Conservation (phyloP, 30 jellyfish, hydroid and myxozoan species). For the Aurelia sp. region DNA sequence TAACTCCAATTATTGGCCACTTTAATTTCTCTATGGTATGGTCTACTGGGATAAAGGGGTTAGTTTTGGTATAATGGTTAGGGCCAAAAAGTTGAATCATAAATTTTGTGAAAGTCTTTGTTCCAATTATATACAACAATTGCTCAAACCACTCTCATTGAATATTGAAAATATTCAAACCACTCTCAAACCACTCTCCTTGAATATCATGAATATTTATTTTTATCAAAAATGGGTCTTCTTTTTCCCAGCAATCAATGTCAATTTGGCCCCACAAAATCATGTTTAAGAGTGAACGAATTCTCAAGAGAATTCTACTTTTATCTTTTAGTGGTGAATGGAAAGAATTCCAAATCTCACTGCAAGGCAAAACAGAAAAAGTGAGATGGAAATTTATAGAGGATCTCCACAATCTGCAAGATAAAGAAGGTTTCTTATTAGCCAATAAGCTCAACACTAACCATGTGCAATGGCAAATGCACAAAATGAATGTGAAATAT, state of each 20-base stretch:
- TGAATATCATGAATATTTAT: too few relatives aligned
- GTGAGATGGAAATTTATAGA: slow-evolving; percentile 23
- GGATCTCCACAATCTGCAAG: slow-evolving; percentile 33
- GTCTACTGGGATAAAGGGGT: background rate
- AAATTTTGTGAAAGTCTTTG: too few relatives aligned
- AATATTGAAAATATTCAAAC: too few relatives aligned
- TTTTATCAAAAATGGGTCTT: too few relatives aligned
- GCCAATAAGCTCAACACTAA: slow-evolving; percentile 34
- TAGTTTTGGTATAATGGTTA: background rate
- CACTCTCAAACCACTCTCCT: too few relatives aligned
- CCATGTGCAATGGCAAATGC: slow-evolving; percentile 50
- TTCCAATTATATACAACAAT: too few relatives aligned
- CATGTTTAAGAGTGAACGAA: background rate
- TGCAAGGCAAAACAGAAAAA: background rate
- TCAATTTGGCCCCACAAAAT: background rate
- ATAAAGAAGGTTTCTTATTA: slow-evolving; percentile 28
- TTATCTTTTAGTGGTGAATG: slow-evolving; percentile 7
- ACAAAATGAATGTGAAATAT: slow-evolving; percentile 46
- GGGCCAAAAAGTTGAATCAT: background rate
- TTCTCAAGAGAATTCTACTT: background rate
- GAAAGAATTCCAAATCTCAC: slow-evolving; percentile 14
- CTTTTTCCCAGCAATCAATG: too few relatives aligned
- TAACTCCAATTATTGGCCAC: slow-evolving; percentile 6
- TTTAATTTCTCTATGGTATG: background rate
- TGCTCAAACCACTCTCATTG: too few relatives aligned